Evolutionary conservation across 2,113 vertebrate genomes (phyloP).

Genomic region (Elephantulus edwardii): DNA sequence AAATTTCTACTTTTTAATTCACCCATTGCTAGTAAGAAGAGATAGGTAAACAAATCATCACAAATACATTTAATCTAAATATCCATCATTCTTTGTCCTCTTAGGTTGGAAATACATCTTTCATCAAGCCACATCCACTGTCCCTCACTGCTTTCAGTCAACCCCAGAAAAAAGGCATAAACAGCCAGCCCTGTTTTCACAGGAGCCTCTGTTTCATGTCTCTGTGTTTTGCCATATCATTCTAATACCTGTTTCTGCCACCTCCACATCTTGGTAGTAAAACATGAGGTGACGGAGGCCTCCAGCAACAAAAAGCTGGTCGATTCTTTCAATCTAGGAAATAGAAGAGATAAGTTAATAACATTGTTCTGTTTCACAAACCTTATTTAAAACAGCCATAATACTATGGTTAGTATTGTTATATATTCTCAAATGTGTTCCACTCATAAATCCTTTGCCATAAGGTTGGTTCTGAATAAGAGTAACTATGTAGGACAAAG

Average conservation of each 20-base stretch:
- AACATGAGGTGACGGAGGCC: constrained; percentile 92
- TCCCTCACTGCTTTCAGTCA: accelerated
- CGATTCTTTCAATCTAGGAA: constrained; percentile 91
- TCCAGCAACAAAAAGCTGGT: constrained; percentile 89
- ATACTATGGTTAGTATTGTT: neutral
- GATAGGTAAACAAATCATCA: neutral
- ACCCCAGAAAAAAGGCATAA: neutral
- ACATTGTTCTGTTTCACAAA: constrained; percentile 27
- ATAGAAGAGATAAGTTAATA: constrained; percentile 35
- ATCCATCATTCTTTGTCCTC: neutral
- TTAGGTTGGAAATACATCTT: neutral
- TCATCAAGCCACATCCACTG: neutral
- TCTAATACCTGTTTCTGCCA: constrained; percentile 86
- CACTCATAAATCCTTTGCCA: too few relatives aligned
- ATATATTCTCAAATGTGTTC: too few relatives aligned
- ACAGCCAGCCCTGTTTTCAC: neutral
- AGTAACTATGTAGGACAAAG: too few relatives aligned
- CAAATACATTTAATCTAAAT: neutral
- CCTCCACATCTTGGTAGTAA: constrained; percentile 91
- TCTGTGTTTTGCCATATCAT: neutral
- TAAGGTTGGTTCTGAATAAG: too few relatives aligned
- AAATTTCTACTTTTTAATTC: neutral
- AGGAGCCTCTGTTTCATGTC: neutral
- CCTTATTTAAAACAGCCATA: neutral
- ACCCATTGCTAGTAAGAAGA: neutral